Base-by-base conservation (phyloP, 1,140 invertebrate species). In the Wasmannia auropunctata region DNA sequence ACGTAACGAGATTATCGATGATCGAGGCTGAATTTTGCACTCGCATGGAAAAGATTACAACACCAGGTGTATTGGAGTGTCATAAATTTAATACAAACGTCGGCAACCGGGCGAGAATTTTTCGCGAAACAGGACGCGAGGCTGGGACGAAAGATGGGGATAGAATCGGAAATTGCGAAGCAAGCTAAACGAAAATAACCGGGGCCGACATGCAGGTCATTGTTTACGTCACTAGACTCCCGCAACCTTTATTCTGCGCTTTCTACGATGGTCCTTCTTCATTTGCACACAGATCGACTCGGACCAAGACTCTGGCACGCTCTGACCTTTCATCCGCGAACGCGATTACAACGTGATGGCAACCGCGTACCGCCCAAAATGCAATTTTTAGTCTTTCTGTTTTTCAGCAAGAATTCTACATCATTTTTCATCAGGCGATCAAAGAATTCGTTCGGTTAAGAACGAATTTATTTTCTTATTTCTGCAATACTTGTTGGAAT, bases 221-320 rank as follows among this genome's bases (percentile, higher is more conserved):
- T 85, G 63, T 88, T 85, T 88, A 77, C 86, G 86, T 88, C 87
- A 88, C 43, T 70, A 76, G 87, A 28, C 69, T 43, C 58, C 25
- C 43, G 76, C 14, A 67, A 67, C 31, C 69, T 88, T 88, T 87
- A 87, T 83, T 83, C 87, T 43, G 40, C 56, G 19, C 37, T 43
- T 37, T 49, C 19, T 14, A 46, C 69, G 28, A 43, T 81, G 37
- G 46, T 40, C n/a, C 63, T 85, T 75, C 86, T 69, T 76, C 62
- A 70, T 72, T 83, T 80, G 58, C 67, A 54, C 60, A 43, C 37
- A 58, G 49, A 86, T 88, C 70, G 65, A 49, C 86, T 72, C 10
- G 62, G 19, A 58, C 49, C 51, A 16, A 81, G 19, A 72, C n/a
- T 46, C 43, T 67, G 43, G 28, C 58, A 22, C 8, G 31, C 25